Base-by-base conservation (phyloP, 2,797 vertebrate species). In the Leptodactylus fallax region DNA sequence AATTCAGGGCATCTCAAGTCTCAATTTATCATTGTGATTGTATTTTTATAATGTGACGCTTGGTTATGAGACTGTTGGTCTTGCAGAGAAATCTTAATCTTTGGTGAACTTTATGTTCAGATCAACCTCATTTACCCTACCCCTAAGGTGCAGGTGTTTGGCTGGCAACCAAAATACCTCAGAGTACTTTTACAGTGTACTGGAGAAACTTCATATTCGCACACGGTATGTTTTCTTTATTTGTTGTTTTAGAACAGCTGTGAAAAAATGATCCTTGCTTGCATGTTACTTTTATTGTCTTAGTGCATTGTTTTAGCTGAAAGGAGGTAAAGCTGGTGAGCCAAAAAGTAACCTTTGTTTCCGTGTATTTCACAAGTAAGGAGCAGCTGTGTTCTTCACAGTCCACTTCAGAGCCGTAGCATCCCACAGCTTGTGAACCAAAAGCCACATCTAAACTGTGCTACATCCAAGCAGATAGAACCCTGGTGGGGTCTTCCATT, bases 401-500 rank as follows among this genome's bases (percentile, higher is more conserved):
- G 47, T 21, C 84, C 89, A 58, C 90, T 91, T 89, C 10, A 8
- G 45, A 88, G 87, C 87, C 81, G 19, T 85, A n/a, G 21, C 23
- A 85, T 87, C 90, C 87, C 89, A 79, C 87, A 63, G 80, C 55
- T 88, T 83, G 90, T 88, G 91, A 91, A 90, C 92, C 92, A 56
- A 91, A 90, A 92, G 91, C 93, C 94, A 94, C 94, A 93, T 93
- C 93, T 92, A 60, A 94, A 92, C 90, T 17, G 72, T 79, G 79
- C 91, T 10, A 25, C 89, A 61, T 87, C 91, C 89, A 91, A 90
- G 90, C 95, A 93, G 91, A 92, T 93, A 93, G 91, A 82, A 79
- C 91, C 90, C 90, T 91, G 91, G 92, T 92, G 93, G 92, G 80
- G 74, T 91, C 90, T 90, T 91, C 80, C 87, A 63, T 47, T 55